These are phyloP conservation scores for Gallinago paraguaiae DNA, from an alignment of 2,113 vertebrate genomes.

Conservation along the genomic window DNA sequence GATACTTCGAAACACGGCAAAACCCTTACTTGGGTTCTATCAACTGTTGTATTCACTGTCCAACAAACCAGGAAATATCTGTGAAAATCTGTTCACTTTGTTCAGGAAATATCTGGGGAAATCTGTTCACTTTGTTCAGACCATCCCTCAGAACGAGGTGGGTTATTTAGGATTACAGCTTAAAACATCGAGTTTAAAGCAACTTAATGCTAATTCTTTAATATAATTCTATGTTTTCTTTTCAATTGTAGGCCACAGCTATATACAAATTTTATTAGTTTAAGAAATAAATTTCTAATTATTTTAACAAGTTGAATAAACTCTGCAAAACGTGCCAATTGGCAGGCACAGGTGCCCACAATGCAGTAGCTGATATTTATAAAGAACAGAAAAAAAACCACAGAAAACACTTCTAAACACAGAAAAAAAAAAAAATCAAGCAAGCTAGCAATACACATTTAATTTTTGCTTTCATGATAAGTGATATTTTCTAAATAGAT, in stretches of 20 bases:
- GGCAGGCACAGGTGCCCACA: constrained; percentile 36
- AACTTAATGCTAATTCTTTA: not conserved
- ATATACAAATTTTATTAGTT: not conserved
- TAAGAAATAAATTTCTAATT: not conserved
- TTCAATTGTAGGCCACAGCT: constrained; percentile 1
- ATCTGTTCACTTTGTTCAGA: not conserved
- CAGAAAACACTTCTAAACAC: not conserved
- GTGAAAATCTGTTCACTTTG: not conserved
- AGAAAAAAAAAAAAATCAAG: not conserved
- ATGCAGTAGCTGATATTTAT: constrained; percentile 22
- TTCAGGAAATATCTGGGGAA: not conserved
- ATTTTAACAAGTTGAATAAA: constrained; percentile 56
- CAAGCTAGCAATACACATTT: constrained; percentile 11
- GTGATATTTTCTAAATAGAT: not conserved
- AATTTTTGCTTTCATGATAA: not conserved
- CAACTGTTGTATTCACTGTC: not conserved
- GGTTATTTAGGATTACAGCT: not conserved
- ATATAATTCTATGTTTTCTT: not conserved
- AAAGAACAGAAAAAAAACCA: not conserved
- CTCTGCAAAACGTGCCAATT: constrained; percentile 38
- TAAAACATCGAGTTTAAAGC: not conserved
- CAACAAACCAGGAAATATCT: not conserved
- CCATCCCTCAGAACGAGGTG: not conserved
- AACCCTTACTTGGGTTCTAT: not conserved
- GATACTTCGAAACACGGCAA: not conserved